phyloP scores from a whole-genome alignment of 2,113 vertebrate genomes.

The Lagopus muta region DNA sequence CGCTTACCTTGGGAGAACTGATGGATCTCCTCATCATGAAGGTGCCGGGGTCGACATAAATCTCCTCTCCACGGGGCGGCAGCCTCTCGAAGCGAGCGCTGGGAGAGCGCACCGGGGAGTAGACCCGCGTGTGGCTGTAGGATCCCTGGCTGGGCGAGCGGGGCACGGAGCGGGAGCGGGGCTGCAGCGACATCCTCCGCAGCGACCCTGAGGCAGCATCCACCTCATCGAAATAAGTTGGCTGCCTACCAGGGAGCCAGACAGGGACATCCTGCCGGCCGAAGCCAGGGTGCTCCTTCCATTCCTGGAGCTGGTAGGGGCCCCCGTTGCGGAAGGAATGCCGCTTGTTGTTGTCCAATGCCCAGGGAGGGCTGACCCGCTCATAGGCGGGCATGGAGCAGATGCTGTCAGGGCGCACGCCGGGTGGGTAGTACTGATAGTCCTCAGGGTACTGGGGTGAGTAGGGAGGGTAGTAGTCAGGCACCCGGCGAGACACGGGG shows the following conservation, averaged over 20 bases:
- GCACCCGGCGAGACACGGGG: slow-evolving; percentile 78
- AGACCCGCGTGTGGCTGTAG: slow-evolving; percentile 81
- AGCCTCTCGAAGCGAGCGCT: slow-evolving; percentile 85
- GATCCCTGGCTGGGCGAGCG: slow-evolving; percentile 90
- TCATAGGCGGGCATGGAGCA: slow-evolving; percentile 92
- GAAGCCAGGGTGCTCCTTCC: slow-evolving; percentile 75
- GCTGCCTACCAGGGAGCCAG: slow-evolving; percentile 75
- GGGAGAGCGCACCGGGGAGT: slow-evolving; percentile 88
- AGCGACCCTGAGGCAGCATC: slow-evolving; percentile 83
- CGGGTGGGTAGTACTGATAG: slow-evolving; percentile 86
- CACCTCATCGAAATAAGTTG: slow-evolving; percentile 78
- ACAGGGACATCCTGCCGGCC: slow-evolving; percentile 71
- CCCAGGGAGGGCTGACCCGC: slow-evolving; percentile 83
- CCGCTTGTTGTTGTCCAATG: slow-evolving; percentile 86
- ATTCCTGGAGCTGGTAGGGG: slow-evolving; percentile 78
- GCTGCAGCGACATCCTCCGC: slow-evolving; percentile 89
- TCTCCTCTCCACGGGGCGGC: slow-evolving; percentile 80
- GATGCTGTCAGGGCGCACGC: slow-evolving; percentile 92
- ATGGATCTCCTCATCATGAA: slow-evolving; percentile 89
- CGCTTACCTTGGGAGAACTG: slow-evolving; percentile 92
- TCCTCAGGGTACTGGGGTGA: slow-evolving; percentile 87
- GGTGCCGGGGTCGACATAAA: slow-evolving; percentile 84
- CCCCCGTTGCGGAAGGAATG: slow-evolving; percentile 85
- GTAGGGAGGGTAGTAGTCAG: slow-evolving; percentile 86
- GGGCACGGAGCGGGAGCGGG: slow-evolving; percentile 92